Evolutionary conservation across 2,113 vertebrate genomes (phyloP), one percentile per base, ranked within the genome.

Genomic region (Rhinoderma darwinii): DNA sequence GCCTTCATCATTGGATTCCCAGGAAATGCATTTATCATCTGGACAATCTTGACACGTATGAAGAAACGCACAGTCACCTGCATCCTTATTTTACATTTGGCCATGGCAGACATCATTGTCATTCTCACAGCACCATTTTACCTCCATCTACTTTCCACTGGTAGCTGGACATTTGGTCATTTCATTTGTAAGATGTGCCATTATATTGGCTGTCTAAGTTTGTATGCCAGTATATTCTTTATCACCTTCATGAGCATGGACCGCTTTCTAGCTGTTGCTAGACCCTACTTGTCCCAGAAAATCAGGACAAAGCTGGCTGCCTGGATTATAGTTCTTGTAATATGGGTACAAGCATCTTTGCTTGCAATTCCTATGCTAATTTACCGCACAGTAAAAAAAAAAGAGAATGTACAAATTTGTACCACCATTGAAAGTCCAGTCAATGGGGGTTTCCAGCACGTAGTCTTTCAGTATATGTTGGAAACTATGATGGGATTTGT

Each of bases 51-150:
- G 61, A 94, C 90, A 0, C 92, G 92, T 3, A 92, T 96, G 54
- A 92, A 88, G 1, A 94, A 92, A 41, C 94, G 91, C 14, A 94
- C 95, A 0, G 91, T 96, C 89, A 97, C 97, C 56, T 95, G 95
- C 39, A 90, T 96, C 44, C 90, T 97, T 89, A 96, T 97, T 88
- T 94, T 97, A 80, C 95, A 97, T 92, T 92, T 98, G 17, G 96
- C 97, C 2, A 76, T 94, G 4, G 96, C 96, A 0, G 96, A 98
- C n/a, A 88, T 96, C 83, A 93, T 92, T 0, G 92, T 97, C 0
- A 90, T 98, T 92, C 90, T 95, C 8, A 94, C 96, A 0, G 94
- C 94, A 0, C 96, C 96, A 0, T 94, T 97, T 86, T 98, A 96
- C 90, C 89, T 97, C 1, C 35, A 90, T 78, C 95, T 89, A 83